Percentiles rank a stretch among this genome's conserved stretches.
phyloP scores from a whole-genome alignment of 2,888 invertebrate species.

The Nemapogon koenigi region DNA sequence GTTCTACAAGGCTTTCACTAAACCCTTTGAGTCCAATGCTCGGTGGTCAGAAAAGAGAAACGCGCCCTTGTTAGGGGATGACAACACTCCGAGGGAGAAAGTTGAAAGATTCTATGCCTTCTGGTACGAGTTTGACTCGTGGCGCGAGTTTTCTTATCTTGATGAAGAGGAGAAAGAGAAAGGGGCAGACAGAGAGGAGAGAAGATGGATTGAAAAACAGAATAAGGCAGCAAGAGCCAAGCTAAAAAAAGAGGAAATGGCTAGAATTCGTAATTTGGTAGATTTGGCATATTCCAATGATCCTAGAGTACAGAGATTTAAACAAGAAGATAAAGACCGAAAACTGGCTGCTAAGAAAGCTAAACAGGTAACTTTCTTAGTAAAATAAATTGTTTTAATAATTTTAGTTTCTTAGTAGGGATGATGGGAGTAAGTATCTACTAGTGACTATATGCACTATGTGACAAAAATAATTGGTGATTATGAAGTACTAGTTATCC shows the following conservation, averaged over 20 bases:
- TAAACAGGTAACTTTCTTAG: conserved; percentile 74
- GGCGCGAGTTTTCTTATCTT: conserved; percentile 98
- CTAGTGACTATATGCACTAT: too few species aligned
- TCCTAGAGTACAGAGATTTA: conserved; percentile 90
- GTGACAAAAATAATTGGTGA: too few species aligned
- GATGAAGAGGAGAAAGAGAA: conserved; percentile 99
- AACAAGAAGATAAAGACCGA: conserved; percentile 90
- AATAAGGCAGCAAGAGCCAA: conserved; percentile 93
- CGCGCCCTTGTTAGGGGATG: conserved; percentile 83
- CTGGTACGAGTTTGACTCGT: conserved; percentile 98
- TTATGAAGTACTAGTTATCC: too few species aligned
- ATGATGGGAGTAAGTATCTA: too few species aligned
- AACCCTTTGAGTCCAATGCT: conserved; percentile 78
- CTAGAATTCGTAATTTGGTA: conserved; percentile 86
- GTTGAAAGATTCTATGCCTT: conserved; percentile 96
- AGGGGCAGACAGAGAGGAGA: conserved; percentile 94
- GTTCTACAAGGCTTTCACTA: conserved; percentile 73
- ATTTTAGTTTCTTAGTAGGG: too few species aligned
- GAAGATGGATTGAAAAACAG: conserved; percentile 98
- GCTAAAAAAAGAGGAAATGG: conserved; percentile 96
- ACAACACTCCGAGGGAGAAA: conserved; percentile 77
- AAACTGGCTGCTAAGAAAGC: conserved; percentile 90
- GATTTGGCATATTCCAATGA: conserved; percentile 95
- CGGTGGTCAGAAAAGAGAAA: conserved; percentile 91
- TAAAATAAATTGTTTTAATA: conserved; percentile 3